Percentiles rank a stretch among this genome's conserved stretches.
phyloP scores from a whole-genome alignment of 2,888 invertebrate genomes.

The Caprella mutica region DNA sequence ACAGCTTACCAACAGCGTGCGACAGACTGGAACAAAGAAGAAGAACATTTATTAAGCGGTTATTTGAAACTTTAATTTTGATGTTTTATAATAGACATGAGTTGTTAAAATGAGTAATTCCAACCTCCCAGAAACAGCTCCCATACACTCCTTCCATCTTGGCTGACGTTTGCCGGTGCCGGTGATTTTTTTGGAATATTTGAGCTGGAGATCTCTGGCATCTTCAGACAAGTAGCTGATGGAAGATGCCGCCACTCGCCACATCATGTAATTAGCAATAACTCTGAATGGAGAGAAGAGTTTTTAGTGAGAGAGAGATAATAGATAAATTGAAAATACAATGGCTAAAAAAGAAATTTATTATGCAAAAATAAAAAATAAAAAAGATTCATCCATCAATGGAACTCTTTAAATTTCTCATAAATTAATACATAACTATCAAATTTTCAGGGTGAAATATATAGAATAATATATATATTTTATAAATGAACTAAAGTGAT shows the following conservation, averaged over 20 bases:
- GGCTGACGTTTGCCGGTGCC: slow-evolving; percentile 75
- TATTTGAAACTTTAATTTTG: not conserved
- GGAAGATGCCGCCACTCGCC: slow-evolving; percentile 73
- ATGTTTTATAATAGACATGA: not conserved
- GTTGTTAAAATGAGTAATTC: not conserved
- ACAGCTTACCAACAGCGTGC: slow-evolving; percentile 57
- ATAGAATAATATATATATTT: too few relatives aligned
- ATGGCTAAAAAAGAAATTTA: too few relatives aligned
- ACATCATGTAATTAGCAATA: slow-evolving; percentile 82
- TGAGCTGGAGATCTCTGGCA: slow-evolving; percentile 62
- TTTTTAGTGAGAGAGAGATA: too few relatives aligned
- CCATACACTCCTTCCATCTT: slow-evolving; percentile 84
- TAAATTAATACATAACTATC: too few relatives aligned
- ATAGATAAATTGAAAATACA: too few relatives aligned
- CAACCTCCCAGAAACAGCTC: slow-evolving; percentile 63
- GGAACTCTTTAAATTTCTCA: too few relatives aligned
- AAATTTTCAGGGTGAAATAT: too few relatives aligned
- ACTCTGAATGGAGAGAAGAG: slow-evolving; percentile 45
- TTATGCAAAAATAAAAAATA: too few relatives aligned
- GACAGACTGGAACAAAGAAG: slow-evolving; percentile 39
- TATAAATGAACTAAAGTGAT: too few relatives aligned
- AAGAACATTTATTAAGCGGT: not conserved
- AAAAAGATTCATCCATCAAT: too few relatives aligned
- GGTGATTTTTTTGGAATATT: slow-evolving; percentile 66
- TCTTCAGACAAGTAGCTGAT: slow-evolving; percentile 63